phyloP scores from a whole-genome alignment of 2,888 invertebrate genomes.

The Dioctria rufipes region DNA sequence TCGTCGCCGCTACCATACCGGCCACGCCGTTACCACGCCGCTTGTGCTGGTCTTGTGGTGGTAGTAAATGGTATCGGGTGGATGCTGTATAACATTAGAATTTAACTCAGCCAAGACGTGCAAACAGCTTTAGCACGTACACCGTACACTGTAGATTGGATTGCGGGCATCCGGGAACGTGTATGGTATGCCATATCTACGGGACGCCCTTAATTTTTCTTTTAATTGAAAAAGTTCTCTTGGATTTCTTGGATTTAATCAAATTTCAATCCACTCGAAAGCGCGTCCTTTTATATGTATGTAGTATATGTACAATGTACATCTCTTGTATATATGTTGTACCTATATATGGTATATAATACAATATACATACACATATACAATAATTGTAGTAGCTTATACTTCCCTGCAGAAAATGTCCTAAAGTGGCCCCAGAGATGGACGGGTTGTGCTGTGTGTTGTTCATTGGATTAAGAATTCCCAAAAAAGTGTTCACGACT shows the following conservation, averaged over 20 bases:
- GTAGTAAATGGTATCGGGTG: neutral
- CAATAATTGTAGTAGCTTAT: conserved; percentile 30
- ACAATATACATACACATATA: neutral
- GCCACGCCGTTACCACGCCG: no score
- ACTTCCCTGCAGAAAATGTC: neutral
- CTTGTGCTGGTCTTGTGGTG: no score
- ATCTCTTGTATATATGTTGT: no score
- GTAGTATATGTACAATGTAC: no score
- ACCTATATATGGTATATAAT: no score
- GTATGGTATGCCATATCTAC: conserved; percentile 25
- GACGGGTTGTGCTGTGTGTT: neutral
- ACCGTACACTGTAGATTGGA: neutral
- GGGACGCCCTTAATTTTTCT: conserved; percentile 30
- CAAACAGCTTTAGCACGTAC: conserved; percentile 23
- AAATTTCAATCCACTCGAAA: conserved; percentile 29
- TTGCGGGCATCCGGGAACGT: conserved; percentile 1
- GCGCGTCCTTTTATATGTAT: no score
- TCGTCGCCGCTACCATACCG: neutral
- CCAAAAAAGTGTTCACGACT: conserved; percentile 41
- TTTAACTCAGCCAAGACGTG: conserved; percentile 25
- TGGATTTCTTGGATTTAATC: conserved; percentile 45
- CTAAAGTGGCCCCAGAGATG: neutral
- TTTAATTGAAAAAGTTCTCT: conserved; percentile 44
- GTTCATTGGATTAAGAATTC: conserved; percentile 34
- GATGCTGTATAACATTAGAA: neutral